phyloP scores from a whole-genome alignment of 2,797 vertebrate genomes.

The Nyctibius grandis region DNA sequence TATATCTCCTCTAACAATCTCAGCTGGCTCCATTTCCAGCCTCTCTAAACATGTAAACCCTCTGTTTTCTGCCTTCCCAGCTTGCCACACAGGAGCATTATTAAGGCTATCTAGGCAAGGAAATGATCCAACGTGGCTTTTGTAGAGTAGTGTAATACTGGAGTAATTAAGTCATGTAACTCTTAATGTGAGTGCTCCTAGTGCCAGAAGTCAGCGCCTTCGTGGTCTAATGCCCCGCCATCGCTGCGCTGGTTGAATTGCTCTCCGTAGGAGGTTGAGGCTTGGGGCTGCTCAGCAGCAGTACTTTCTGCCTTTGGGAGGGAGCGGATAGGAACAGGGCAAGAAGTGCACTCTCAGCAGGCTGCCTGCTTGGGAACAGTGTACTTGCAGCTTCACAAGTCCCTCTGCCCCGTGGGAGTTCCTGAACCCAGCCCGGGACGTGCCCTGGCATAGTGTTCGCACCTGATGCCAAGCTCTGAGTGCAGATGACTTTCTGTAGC shows the following conservation, averaged over 20 bases:
- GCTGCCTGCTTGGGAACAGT: background rate
- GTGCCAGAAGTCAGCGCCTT: background rate
- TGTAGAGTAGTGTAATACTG: background rate
- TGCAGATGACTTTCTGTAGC: background rate
- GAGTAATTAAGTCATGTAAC: background rate
- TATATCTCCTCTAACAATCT: background rate
- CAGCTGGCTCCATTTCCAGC: background rate
- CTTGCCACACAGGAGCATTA: background rate
- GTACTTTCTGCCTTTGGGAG: background rate
- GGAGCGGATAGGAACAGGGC: background rate
- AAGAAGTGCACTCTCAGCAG: background rate
- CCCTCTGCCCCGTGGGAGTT: background rate
- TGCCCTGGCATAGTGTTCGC: background rate
- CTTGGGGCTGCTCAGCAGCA: background rate
- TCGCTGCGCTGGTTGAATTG: background rate
- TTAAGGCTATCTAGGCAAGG: background rate
- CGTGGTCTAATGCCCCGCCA: background rate
- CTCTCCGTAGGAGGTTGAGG: background rate
- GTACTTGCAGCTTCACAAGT: background rate
- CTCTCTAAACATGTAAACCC: background rate
- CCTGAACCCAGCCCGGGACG: background rate
- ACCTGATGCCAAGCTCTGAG: background rate
- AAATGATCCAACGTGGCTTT: background rate
- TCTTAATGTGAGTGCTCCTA: background rate
- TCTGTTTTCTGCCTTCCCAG: background rate